Conservation (phyloP, 2,797 vertebrate genomes). For the Chloroceryle inda region DNA sequence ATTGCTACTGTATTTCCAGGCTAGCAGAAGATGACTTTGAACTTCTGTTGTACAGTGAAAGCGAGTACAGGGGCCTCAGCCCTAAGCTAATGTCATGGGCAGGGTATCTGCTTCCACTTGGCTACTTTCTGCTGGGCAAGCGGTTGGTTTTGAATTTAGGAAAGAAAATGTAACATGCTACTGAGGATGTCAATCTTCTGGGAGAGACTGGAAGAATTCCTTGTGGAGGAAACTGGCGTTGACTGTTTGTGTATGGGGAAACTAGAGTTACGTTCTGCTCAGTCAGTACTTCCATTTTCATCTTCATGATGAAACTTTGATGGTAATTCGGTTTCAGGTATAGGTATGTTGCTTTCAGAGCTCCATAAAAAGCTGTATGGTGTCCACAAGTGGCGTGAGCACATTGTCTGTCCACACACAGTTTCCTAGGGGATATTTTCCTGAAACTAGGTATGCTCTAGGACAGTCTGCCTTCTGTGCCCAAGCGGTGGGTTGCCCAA, state of each 20-base stretch:
- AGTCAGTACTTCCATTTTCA: background rate
- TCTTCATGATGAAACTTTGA: background rate
- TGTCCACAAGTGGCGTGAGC: background rate
- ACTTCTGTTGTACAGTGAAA: background rate
- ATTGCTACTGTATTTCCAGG: conserved; percentile 13
- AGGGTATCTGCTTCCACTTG: background rate
- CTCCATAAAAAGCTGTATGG: background rate
- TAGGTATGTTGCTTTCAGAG: background rate
- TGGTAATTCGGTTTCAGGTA: background rate
- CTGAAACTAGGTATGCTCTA: background rate
- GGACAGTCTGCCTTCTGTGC: background rate
- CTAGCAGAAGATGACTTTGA: background rate
- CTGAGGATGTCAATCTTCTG: background rate
- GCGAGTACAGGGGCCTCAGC: background rate
- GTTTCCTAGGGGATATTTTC: background rate
- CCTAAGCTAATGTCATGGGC: background rate
- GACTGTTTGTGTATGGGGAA: background rate
- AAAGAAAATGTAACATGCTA: background rate
- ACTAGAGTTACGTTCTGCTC: background rate
- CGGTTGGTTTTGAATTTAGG: background rate
- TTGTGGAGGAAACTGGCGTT: background rate
- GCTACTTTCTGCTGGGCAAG: background rate
- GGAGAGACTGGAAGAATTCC: background rate
- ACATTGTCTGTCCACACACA: background rate
- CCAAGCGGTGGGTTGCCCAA: background rate